phyloP scores from a whole-genome alignment of 2,797 vertebrate genomes.

The Uromys caudimaculatus region DNA sequence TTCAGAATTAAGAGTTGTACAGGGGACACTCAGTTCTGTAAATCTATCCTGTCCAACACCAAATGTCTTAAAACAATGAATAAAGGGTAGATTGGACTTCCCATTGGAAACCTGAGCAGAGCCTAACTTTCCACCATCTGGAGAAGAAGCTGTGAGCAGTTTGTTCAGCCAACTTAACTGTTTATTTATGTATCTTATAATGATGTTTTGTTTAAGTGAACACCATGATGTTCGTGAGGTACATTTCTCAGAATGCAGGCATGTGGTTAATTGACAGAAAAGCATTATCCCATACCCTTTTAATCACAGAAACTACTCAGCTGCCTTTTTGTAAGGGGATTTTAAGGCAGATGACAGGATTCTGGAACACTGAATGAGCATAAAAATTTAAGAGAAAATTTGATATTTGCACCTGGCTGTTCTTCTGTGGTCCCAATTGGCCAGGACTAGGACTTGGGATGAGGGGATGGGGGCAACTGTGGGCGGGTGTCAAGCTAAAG shows the following conservation, averaged over 20 bases:
- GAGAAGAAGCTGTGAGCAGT: not conserved
- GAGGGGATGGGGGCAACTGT: too few relatives aligned
- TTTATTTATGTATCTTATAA: not conserved
- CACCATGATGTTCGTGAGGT: not conserved
- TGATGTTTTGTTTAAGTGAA: not conserved
- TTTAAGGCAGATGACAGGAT: not conserved
- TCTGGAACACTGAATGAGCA: slow-evolving; percentile 2
- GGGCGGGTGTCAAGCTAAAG: not conserved
- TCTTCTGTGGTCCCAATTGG: not conserved
- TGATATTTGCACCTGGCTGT: not conserved
- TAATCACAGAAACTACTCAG: not conserved
- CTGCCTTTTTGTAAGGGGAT: not conserved
- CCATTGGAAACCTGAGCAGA: not conserved
- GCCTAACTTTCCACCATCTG: not conserved
- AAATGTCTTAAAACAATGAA: not conserved
- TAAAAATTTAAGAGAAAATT: not conserved
- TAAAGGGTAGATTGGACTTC: not conserved
- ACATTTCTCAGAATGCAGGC: not conserved
- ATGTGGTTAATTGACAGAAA: not conserved
- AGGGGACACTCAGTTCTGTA: not conserved
- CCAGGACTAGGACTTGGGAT: not conserved
- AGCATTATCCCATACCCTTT: not conserved
- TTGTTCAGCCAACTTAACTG: not conserved
- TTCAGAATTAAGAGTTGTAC: not conserved
- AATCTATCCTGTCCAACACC: not conserved